These are phyloP conservation scores for Caenorhabditis doughertyi DNA, from an alignment of 2,888 invertebrate genomes.

Conservation along the genomic window DNA sequence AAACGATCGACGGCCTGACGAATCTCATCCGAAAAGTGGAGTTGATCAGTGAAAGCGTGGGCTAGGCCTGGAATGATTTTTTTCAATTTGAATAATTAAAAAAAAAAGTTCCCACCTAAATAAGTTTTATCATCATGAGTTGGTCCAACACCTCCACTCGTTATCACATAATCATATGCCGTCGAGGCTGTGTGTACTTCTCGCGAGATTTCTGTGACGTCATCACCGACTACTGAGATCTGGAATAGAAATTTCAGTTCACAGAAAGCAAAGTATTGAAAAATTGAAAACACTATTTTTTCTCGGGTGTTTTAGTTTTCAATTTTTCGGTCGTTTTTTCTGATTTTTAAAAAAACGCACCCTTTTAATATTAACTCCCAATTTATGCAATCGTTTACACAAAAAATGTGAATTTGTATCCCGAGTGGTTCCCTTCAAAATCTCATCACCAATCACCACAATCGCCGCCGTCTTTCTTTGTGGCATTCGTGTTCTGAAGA, in stretches of 20 bases:
- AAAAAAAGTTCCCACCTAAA: too few species aligned
- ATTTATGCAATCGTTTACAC: conserved; percentile 86
- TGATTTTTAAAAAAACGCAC: conserved; percentile 73
- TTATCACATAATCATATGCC: conserved; percentile 86
- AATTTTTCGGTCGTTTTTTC: neutral
- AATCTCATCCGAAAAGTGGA: conserved; percentile 83
- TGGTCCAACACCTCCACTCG: conserved; percentile 89
- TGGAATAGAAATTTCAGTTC: conserved; percentile 65
- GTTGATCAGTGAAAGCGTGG: conserved; percentile 84
- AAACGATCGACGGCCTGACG: conserved; percentile 83
- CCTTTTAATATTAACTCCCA: conserved; percentile 87
- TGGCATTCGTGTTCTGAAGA: conserved; percentile 42
- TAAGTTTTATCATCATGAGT: conserved; percentile 90
- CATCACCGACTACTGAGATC: conserved; percentile 88
- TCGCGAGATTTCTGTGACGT: conserved; percentile 86
- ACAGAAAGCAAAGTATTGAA: too few species aligned
- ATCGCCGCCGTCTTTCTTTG: conserved; percentile 64
- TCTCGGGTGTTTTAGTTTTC: too few species aligned
- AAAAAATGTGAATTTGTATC: conserved; percentile 88
- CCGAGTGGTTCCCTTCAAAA: conserved; percentile 87
- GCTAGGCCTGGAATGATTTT: conserved; percentile 84
- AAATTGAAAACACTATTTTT: too few species aligned
- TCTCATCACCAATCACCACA: conserved; percentile 89
- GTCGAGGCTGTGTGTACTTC: conserved; percentile 85
- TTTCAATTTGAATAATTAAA: too few species aligned